Evolutionary conservation across 1,140 invertebrate species (phyloP).

Genomic region (Rhopalosiphum padi): DNA sequence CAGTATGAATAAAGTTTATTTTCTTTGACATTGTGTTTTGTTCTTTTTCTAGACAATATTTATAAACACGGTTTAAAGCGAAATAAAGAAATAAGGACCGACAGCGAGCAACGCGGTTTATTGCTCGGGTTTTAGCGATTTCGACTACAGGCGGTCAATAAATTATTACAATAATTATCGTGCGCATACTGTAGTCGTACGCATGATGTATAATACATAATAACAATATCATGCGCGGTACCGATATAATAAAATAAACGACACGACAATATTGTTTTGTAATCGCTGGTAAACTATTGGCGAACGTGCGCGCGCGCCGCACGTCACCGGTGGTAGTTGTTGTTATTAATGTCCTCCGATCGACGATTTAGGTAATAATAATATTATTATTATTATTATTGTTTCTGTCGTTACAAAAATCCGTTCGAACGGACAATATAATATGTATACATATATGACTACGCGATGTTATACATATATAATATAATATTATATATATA

Average conservation of each 20-base stretch:
- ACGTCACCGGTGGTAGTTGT: not conserved
- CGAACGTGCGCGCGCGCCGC: not conserved
- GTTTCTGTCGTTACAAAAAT: not conserved
- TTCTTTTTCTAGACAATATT: not conserved
- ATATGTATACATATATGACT: too few relatives aligned
- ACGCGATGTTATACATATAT: too few relatives aligned
- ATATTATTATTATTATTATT: not conserved
- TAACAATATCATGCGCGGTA: too few relatives aligned
- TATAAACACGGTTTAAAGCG: not conserved
- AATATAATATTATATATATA: not conserved
- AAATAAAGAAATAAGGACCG: not conserved
- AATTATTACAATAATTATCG: not conserved
- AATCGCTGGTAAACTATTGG: not conserved
- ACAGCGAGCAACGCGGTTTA: not conserved
- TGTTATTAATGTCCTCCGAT: not conserved
- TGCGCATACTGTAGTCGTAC: not conserved
- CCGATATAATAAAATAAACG: not conserved
- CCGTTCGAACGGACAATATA: not conserved
- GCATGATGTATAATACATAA: too few relatives aligned
- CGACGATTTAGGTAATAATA: not conserved
- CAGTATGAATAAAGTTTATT: conserved; percentile 36
- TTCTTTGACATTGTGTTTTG: not conserved
- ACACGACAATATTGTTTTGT: not conserved
- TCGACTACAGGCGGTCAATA: not conserved
- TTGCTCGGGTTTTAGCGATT: not conserved